phyloP scores from a whole-genome alignment of 1,140 invertebrate genomes.

The Brachionus paranguensis region DNA sequence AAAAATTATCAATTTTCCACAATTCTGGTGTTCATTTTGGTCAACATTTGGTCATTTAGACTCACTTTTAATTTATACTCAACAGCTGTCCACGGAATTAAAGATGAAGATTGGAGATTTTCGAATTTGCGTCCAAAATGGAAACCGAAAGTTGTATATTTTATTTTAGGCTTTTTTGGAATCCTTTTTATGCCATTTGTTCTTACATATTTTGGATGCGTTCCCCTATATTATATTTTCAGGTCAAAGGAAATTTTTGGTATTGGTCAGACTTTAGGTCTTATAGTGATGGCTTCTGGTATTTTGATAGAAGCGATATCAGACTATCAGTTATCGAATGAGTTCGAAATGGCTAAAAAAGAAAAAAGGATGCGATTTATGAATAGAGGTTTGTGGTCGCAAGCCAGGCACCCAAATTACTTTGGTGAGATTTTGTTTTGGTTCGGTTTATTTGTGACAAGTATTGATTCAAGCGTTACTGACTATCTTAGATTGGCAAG shows the following conservation, averaged over 20 bases:
- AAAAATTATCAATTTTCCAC: background rate
- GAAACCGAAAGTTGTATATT: background rate
- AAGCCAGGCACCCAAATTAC: slow-evolving; percentile 33
- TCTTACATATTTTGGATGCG: background rate
- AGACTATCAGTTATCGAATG: slow-evolving; percentile 4
- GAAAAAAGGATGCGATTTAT: background rate
- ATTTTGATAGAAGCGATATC: background rate
- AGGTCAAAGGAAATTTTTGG: background rate
- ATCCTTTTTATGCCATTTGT: background rate
- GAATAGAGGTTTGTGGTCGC: background rate
- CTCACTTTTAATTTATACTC: slow-evolving; percentile 18
- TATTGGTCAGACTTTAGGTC: background rate
- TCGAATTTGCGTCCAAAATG: slow-evolving; percentile 1
- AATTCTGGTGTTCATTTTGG: background rate
- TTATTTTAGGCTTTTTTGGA: slow-evolving; percentile 2
- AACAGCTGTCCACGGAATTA: background rate
- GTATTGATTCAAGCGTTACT: background rate
- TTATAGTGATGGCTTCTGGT: background rate
- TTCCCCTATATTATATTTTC: background rate
- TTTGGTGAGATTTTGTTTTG: slow-evolving; percentile 31
- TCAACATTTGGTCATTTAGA: slow-evolving; percentile 10
- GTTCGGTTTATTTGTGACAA: slow-evolving; percentile 25
- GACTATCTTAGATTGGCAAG: background rate
- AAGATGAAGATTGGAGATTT: slow-evolving; percentile 36
- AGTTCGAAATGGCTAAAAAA: background rate